Percentiles rank a stretch among this genome's conserved stretches.
phyloP scores from a whole-genome alignment of 1,140 invertebrate species.

The Streblospio benedicti region DNA sequence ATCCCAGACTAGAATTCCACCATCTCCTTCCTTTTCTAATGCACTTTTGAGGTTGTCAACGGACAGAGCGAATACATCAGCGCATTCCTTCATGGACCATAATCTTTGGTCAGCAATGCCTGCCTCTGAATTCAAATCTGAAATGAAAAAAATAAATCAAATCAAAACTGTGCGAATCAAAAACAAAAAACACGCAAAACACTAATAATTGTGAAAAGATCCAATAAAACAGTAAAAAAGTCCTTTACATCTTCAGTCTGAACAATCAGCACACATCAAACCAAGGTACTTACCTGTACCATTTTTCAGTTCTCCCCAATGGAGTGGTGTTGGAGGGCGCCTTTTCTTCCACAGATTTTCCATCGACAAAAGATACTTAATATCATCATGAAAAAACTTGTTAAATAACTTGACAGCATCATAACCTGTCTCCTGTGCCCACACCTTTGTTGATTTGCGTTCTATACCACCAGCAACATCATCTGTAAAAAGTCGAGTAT shows the following conservation, averaged over 20 bases:
- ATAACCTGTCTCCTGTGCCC: constrained; percentile 77
- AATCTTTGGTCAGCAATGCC: constrained; percentile 64
- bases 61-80: constrained; percentile 64
- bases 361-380: constrained; percentile 89
- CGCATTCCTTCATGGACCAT: constrained; percentile 72
- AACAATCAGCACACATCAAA: no score
- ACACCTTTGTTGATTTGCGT: constrained; percentile 74
- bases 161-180: background rate
- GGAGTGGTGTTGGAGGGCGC: constrained; percentile 69
- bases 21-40: constrained; percentile 53
- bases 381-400: constrained; percentile 87
- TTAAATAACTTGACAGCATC: constrained; percentile 60
- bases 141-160: constrained; percentile 12
- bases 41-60: constrained; percentile 61
- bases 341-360: constrained; percentile 86
- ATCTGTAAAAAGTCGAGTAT: constrained; percentile 36
- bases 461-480: constrained; percentile 61
- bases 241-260: no score
- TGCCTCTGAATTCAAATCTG: constrained; percentile 43
- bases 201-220: background rate
- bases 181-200: background rate
- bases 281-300: background rate
- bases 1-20: constrained; percentile 76
- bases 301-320: constrained; percentile 34
- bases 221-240: no score